phyloP scores from a whole-genome alignment of 2,797 vertebrate genomes.

The Muscicapa striata region DNA sequence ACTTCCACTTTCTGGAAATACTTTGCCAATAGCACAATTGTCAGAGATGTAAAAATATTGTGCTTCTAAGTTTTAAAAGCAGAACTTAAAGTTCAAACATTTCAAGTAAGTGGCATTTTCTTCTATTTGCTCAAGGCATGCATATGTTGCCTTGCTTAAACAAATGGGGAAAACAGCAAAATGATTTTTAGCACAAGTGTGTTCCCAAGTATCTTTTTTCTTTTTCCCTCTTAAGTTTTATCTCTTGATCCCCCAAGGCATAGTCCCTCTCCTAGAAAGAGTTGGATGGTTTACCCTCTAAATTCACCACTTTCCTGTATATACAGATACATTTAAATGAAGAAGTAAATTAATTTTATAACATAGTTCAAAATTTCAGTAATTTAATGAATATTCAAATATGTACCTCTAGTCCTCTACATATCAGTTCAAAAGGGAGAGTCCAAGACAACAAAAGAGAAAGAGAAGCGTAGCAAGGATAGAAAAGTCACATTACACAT shows the following conservation, averaged over 20 bases:
- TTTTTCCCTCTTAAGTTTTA: background rate
- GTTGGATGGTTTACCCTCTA: background rate
- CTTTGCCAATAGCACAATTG: background rate
- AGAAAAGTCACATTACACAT: background rate
- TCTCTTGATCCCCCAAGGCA: background rate
- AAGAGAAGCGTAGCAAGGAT: fast-evolving
- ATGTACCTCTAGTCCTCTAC: background rate
- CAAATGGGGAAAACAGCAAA: conserved; percentile 60
- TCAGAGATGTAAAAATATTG: background rate
- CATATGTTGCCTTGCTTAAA: conserved; percentile 61
- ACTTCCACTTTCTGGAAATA: background rate
- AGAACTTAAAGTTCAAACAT: conserved; percentile 68
- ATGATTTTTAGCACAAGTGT: background rate
- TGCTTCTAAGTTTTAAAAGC: conserved; percentile 4
- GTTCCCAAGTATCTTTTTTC: background rate
- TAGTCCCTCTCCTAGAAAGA: background rate
- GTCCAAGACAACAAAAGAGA: background rate
- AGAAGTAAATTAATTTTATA: background rate
- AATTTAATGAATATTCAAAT: background rate
- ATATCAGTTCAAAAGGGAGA: background rate
- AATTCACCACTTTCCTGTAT: background rate
- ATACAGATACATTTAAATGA: background rate
- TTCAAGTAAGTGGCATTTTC: conserved; percentile 66
- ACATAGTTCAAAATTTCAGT: background rate
- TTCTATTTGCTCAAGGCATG: conserved; percentile 61